Evolutionary conservation across 2,113 vertebrate genomes (phyloP), one percentile per base, ranked within the genome.

Genomic region (Apodemus speciosus): DNA sequence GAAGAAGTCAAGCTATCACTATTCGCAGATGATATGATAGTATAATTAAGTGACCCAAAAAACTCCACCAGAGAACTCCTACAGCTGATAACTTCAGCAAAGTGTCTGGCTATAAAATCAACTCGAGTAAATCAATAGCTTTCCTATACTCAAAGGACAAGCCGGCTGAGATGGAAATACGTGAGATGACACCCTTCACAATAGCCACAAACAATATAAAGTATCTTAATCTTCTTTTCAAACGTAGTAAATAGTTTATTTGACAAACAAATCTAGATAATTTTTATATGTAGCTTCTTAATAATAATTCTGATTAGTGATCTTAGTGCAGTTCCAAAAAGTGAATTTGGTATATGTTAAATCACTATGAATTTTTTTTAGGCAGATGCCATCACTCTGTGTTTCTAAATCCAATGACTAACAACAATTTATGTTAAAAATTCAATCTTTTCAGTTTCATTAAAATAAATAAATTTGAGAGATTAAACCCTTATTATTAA

Each of bases 401-500:
- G 73, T 20, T 72, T 46, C 46, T 77, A 72, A 87, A 38, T 15
- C 13, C 21, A 27, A 32, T 56, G 56, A 43, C 46, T 58, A 88
- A 69, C 16, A 88, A 89, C 81, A 6, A 32, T 77, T 89, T 75
- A 76, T 69, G 49, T 73, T 93, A 11, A 32, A 49, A 73, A 60
- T 49, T 68, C 35, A 58, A 53, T 86, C 7, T 94, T 20, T 86
- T 46, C 30, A 51, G 8, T 75, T 49, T 60, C 68, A 30, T 90
- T 71, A n/a, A 15, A 64, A 76, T 77, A 69, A 89, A 62, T 68
- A 49, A 72, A 73, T 81, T 56, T 81, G 86, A 85, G 56, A 89
- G 51, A 66, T 46, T 27, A 46, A 77, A 85, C 69, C 32, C 16
- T 77, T 56, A 73, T 20, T 91, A 35, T 15, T 40, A 58, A n/a